Conservation (phyloP, 2,113 vertebrate genomes). For the Prunella fulvescens region DNA sequence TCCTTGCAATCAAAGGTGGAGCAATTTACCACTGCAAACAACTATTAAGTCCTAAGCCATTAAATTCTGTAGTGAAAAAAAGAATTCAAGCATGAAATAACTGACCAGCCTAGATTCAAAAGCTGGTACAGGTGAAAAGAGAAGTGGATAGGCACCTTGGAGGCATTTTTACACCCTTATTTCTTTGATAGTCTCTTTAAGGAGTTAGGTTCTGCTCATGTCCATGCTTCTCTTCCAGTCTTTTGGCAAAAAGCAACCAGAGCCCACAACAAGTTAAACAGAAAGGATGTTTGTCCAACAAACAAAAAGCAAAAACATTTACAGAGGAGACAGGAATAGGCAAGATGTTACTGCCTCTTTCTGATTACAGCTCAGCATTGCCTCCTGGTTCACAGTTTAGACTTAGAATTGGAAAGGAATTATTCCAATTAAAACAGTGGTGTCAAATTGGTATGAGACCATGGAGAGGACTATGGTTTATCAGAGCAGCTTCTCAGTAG, state of each 20-base stretch:
- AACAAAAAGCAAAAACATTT: neutral
- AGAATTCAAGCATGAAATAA: neutral
- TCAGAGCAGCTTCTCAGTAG: neutral
- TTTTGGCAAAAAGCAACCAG: neutral
- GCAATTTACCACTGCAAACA: constrained; percentile 2
- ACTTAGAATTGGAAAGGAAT: neutral
- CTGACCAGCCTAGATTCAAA: neutral
- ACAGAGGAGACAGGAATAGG: neutral
- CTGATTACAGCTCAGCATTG: neutral
- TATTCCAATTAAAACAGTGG: neutral
- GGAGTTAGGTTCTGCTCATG: neutral
- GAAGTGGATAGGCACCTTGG: neutral
- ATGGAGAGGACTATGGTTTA: neutral
- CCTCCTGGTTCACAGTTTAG: neutral
- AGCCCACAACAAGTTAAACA: neutral
- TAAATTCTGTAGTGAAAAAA: constrained; percentile 6
- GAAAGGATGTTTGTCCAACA: neutral
- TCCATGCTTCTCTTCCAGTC: neutral
- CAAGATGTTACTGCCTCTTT: neutral
- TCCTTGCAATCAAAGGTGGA: neutral
- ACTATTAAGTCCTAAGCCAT: neutral
- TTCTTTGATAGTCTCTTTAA: neutral
- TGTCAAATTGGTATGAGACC: neutral
- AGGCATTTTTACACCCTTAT: neutral
- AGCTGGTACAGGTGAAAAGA: neutral